Percentiles rank a stretch among this genome's conserved stretches.
Conservation (phyloP, 2,888 invertebrate species). For the Nephrotoma flavescens region DNA sequence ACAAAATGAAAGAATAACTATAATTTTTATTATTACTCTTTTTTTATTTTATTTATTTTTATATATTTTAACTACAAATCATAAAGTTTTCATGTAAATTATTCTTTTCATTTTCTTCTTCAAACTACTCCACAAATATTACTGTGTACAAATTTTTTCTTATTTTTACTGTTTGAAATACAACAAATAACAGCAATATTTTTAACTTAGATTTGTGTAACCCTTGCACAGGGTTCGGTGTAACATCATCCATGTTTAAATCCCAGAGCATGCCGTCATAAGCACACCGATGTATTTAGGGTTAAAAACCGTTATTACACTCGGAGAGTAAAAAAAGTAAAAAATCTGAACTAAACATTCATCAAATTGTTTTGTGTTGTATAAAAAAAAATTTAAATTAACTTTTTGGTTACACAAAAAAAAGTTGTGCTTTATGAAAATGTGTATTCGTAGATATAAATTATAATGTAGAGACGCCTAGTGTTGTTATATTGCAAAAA, state of each 20-base stretch:
- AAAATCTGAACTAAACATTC: not conserved
- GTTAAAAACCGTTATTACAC: not conserved
- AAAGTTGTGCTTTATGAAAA: not conserved
- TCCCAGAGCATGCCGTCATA: not conserved
- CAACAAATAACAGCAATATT: not conserved
- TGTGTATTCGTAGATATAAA: not conserved
- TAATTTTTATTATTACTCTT: not conserved
- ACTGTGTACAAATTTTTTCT: not conserved
- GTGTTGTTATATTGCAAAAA: not conserved
- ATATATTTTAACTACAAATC: not conserved
- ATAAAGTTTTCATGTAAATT: not conserved
- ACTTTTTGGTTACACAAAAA: not conserved
- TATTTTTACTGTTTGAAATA: not conserved
- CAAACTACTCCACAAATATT: not conserved
- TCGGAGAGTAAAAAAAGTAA: not conserved
- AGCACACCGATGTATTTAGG: not conserved
- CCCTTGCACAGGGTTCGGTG: not conserved
- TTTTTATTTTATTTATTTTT: not conserved
- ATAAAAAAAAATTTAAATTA: not conserved
- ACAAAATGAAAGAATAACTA: not conserved
- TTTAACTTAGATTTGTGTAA: not conserved
- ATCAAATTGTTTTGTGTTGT: not conserved
- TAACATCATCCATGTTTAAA: not conserved
- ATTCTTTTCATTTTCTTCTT: not conserved
- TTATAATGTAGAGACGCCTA: not conserved